phyloP scores from a whole-genome alignment of 2,113 vertebrate species.

The Gavia stellata region DNA sequence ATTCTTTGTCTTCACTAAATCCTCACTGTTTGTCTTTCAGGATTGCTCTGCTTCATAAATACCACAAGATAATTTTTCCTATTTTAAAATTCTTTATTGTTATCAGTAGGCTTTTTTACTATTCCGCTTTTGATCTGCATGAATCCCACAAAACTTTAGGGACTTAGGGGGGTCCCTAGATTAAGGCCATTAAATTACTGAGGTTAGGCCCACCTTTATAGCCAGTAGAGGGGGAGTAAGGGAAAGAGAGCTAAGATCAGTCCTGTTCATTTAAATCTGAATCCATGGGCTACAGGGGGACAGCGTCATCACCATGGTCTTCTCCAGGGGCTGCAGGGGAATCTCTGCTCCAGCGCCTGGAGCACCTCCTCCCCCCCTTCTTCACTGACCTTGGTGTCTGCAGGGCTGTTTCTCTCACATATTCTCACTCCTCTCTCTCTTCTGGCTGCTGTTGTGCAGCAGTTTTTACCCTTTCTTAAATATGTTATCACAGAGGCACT shows the following conservation, averaged over 20 bases:
- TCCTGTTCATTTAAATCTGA: neutral
- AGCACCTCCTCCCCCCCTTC: neutral
- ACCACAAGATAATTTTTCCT: neutral
- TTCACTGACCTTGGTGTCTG: too few relatives aligned
- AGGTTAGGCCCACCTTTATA: neutral
- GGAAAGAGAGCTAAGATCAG: neutral
- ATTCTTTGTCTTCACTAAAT: neutral
- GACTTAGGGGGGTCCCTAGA: neutral
- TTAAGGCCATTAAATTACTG: neutral
- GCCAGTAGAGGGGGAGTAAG: neutral
- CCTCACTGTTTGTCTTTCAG: neutral
- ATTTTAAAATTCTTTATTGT: neutral
- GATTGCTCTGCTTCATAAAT: neutral
- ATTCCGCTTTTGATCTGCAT: neutral
- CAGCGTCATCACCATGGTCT: neutral
- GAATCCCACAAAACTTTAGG: neutral
- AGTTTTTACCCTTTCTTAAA: neutral
- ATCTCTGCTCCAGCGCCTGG: accelerated
- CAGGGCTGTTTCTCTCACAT: neutral
- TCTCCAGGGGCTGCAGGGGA: neutral
- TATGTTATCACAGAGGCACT: neutral
- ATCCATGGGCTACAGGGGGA: neutral
- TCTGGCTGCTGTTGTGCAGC: neutral
- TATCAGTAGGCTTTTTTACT: neutral
- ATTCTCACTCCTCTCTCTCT: neutral